These are phyloP conservation scores for Sorex fumeus DNA, from an alignment of 2,113 vertebrate species.

Conservation along the genomic window DNA sequence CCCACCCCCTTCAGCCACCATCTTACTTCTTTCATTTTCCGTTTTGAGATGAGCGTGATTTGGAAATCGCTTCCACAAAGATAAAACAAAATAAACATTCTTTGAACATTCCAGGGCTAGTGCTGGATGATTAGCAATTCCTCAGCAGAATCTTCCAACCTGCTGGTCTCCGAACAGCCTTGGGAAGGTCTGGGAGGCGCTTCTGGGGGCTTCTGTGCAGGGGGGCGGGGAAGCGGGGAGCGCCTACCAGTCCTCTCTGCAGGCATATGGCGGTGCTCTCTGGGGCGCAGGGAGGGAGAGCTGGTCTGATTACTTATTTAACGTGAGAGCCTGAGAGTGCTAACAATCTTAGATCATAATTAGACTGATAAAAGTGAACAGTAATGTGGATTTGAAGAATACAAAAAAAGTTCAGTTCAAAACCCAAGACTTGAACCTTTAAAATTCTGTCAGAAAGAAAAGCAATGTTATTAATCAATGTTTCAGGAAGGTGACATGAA, in stretches of 20 bases:
- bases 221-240: background rate
- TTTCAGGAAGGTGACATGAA: conserved; percentile 57
- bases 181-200: background rate
- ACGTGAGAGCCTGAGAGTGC: background rate
- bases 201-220: background rate
- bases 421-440: conserved; percentile 11
- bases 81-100: conserved; percentile 7
- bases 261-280: background rate
- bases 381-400: conserved; percentile 45
- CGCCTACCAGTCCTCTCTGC: background rate
- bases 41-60: conserved; percentile 41
- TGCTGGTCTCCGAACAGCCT: background rate
- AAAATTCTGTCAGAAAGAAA: conserved; percentile 30
- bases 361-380: background rate
- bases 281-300: background rate
- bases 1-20: background rate
- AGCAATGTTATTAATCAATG: conserved; percentile 44
- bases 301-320: conserved; percentile 34
- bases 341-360: conserved; percentile 33
- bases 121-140: conserved; percentile 41
- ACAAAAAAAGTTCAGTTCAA: conserved; percentile 16
- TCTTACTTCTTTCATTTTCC: background rate
- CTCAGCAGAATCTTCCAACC: background rate
- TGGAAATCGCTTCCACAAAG: conserved; percentile 52
- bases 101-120: background rate